Evolutionary conservation across 2,113 vertebrate species (phyloP).

Genomic region (Anser cygnoides): DNA sequence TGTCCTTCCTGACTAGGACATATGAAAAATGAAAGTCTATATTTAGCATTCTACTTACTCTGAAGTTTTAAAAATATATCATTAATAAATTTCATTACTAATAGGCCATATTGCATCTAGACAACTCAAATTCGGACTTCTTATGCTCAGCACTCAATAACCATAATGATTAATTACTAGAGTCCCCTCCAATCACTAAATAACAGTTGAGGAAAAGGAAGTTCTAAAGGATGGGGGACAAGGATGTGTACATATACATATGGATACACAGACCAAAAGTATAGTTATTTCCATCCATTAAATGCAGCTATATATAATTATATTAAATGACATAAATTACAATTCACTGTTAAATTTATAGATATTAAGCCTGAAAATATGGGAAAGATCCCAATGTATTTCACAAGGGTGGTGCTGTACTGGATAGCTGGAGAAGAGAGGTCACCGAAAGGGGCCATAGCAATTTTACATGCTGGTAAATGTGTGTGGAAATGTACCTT

Average conservation of each 20-base stretch:
- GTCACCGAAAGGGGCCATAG: background rate
- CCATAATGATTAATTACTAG: background rate
- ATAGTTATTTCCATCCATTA: background rate
- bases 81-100: background rate
- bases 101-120: background rate
- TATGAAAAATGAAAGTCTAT: background rate
- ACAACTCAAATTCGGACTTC: background rate
- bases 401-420: background rate
- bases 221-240: background rate
- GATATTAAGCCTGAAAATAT: background rate
- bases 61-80: background rate
- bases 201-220: background rate
- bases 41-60: background rate
- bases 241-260: accelerated
- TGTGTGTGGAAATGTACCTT: background rate
- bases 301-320: background rate
- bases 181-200: background rate
- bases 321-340: background rate
- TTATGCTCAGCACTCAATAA: background rate
- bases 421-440: background rate
- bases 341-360: background rate
- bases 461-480: background rate
- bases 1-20: background rate
- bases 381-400: background rate
- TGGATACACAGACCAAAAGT: background rate